phyloP scores from a whole-genome alignment of 2,113 vertebrate species.

The Cranoglanis bouderius region DNA sequence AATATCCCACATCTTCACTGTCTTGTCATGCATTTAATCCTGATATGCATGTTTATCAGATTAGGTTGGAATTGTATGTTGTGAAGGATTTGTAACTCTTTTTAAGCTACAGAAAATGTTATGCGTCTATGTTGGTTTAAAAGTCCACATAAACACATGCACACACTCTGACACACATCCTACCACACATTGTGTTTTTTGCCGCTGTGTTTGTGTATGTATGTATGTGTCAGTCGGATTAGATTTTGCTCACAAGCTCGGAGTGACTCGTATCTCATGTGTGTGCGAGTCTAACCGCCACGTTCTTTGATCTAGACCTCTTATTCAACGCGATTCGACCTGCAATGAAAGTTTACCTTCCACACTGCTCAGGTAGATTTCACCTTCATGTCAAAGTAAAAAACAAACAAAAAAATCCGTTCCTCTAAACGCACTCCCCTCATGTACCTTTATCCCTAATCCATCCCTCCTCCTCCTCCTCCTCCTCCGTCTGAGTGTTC shows the following conservation, averaged over 20 bases:
- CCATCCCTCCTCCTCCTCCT: slow-evolving; percentile 11
- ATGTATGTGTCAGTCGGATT: background rate
- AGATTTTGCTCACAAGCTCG: slow-evolving; percentile 8
- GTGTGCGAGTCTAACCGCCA: slow-evolving; percentile 57
- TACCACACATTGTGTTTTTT: background rate
- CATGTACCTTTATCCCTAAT: background rate
- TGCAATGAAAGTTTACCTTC: slow-evolving; percentile 65
- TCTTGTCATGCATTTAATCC: background rate
- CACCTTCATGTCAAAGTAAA: slow-evolving; percentile 74
- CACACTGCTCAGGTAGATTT: slow-evolving; percentile 71
- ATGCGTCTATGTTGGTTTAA: background rate
- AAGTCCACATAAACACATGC: background rate
- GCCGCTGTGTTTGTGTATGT: background rate
- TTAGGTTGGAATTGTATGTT: background rate
- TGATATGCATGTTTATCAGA: background rate
- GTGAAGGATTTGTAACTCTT: background rate
- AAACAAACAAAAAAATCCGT: slow-evolving; percentile 63
- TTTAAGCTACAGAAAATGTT: background rate
- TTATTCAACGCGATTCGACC: slow-evolving; percentile 75
- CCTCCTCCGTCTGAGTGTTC: slow-evolving; percentile 69
- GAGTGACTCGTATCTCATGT: slow-evolving; percentile 21
- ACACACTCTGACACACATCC: background rate
- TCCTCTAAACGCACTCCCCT: slow-evolving; percentile 33
- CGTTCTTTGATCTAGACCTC: slow-evolving; percentile 61
- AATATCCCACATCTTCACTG: background rate